These are phyloP conservation scores for Scomber colias DNA, from an alignment of 2,113 vertebrate genomes.

Conservation along the genomic window DNA sequence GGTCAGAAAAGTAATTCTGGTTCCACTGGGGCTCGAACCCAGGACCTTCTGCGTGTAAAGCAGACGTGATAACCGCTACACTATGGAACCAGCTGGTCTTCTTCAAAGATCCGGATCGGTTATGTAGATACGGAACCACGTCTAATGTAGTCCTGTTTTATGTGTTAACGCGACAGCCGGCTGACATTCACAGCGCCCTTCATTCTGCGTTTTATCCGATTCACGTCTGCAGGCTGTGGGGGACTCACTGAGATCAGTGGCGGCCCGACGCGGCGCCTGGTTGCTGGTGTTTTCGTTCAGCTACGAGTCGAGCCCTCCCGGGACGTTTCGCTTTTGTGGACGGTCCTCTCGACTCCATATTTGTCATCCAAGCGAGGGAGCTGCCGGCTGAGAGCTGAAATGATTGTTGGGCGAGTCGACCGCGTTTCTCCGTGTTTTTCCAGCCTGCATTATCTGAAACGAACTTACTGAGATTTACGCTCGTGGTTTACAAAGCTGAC, in stretches of 20 bases:
- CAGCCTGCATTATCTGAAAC: background rate
- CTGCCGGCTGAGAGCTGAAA: constrained; percentile 1
- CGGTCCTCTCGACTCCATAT: constrained; percentile 1
- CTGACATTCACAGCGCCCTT: too few species aligned
- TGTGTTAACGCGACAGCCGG: too few species aligned
- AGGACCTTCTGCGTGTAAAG: constrained; percentile 98
- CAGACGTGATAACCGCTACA: constrained; percentile 99
- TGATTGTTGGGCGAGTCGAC: background rate
- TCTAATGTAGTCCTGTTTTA: too few species aligned
- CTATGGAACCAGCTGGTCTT: constrained; percentile 89
- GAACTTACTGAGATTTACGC: background rate
- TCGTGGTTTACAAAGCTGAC: constrained; percentile 8
- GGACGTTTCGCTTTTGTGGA: constrained; percentile 26
- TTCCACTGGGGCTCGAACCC: constrained; percentile 98
- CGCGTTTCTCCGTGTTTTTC: constrained; percentile 2
- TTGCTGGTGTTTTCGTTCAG: constrained; percentile 8
- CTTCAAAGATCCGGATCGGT: too few species aligned
- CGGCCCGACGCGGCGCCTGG: background rate
- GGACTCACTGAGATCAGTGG: background rate
- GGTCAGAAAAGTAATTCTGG: constrained; percentile 66
- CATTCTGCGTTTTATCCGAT: too few species aligned
- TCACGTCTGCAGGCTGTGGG: too few species aligned
- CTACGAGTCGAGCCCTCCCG: background rate
- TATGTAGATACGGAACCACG: too few species aligned
- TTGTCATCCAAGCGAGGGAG: background rate